Evolutionary conservation across 2,797 vertebrate species (phyloP), one percentile per base, ranked within the genome.

Genomic region (Phataginus tetradactyla): DNA sequence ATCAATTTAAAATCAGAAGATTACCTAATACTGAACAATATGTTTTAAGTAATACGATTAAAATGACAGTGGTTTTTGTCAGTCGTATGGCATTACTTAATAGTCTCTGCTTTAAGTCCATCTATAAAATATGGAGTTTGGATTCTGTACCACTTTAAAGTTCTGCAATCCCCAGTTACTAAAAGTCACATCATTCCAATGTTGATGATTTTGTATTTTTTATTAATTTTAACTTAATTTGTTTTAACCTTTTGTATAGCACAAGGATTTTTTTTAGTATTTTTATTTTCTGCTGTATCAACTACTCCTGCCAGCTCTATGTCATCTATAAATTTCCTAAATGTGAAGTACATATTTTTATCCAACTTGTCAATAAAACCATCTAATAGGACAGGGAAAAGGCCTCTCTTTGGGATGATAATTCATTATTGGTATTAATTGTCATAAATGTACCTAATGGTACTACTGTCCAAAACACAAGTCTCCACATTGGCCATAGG

Each of bases 1-100:
- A 90, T 90, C 63, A 81, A 77, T 61, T 94, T 34, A 91, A 71
- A 95, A 66, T 42, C 51, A 59, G 13, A 25, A 91, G 51, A 51
- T 10, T 39, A 42, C 61, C 57, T 89, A 80, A 77, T 66, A 75
- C 79, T 88, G 32, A 94, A 91, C 75, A n/a, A 39, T 14, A 85
- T 0, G 51, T 6, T 85, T 86, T 74, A 53, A 69, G 64, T 85
- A 86, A 57, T 32, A 85, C 6, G 64, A 45, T 78, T 86, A 79
- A 83, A 86, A 72, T 37, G 55, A 57, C 5, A 94, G 2, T 83
- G 11, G 10, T 55, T 86, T 88, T 55, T 75, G 34, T 84, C 57
- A 75, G 71, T 83, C 15, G 64, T 14, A 53, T 81, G n/a, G 72
- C 18, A 49, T 59, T 55, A n/a, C 37, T 78, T 51, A 61, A 79